Percentiles rank a stretch among this genome's conserved stretches.
Conservation (phyloP, 2,113 vertebrate genomes). For the Gallinago undulata region DNA sequence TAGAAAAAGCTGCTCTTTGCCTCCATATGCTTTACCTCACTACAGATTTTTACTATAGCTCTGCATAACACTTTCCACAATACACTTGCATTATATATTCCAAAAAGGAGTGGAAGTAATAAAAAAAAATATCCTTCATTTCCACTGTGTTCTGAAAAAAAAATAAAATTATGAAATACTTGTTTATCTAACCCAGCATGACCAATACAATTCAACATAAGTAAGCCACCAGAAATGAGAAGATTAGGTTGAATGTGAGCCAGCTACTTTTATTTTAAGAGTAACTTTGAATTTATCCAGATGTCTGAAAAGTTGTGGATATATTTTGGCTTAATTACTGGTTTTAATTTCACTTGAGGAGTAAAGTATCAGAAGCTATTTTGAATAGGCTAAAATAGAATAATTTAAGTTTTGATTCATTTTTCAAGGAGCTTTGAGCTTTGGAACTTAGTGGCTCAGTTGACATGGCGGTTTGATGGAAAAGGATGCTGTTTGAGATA, state of each 20-base stretch:
- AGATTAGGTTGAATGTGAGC: background rate
- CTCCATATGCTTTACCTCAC: background rate
- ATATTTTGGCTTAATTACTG: background rate
- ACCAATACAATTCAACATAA: background rate
- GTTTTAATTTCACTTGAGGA: background rate
- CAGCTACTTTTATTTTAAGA: background rate
- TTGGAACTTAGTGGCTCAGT: background rate
- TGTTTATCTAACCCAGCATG: background rate
- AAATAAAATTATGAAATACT: background rate
- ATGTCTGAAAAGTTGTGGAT: background rate
- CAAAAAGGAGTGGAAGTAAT: conserved; percentile 10
- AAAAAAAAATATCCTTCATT: background rate
- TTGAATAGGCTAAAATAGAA: background rate
- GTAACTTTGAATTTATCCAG: background rate
- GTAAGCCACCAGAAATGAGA: background rate
- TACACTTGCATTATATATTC: background rate
- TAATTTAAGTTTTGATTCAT: background rate
- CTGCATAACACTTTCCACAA: background rate
- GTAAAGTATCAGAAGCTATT: background rate
- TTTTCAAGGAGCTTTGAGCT: background rate
- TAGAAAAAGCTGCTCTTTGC: background rate
- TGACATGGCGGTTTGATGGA: background rate
- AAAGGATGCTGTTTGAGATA: background rate
- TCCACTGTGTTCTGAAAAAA: no score
- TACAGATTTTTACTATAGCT: background rate